Base-by-base conservation (phyloP, 1,140 invertebrate genomes). In the Dolichoris vasculosae region DNA sequence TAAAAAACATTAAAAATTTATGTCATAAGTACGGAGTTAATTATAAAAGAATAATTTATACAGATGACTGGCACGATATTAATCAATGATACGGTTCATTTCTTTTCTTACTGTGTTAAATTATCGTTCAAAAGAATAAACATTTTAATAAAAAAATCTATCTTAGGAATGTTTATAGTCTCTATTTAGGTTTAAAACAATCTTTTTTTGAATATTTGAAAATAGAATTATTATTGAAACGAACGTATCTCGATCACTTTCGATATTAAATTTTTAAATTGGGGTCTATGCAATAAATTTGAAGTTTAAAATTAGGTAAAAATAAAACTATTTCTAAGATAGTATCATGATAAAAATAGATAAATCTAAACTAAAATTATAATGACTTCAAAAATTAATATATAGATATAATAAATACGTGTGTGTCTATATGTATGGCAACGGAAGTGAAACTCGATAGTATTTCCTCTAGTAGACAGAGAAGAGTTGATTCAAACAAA, bases 1-100 rank as follows among this genome's bases (percentile, higher is more conserved):
- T 85, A 85, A 85, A 76, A 84, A 79, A 46, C 78, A 67, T 84
- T 85, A 85, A 48, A 85, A 85, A 85, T 80, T 67, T 79, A 80
- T 80, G 32, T n/a, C 4, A 43, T 85, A 85, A 80, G 77, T 85
- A 67, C 75, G 67, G 55, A 64, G 71, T 81, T 85, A 85, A 81
- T 81, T 81, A 82, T 55, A 82, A 32, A 64, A 76, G 78, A 67
- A 71, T 75, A 11, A 40, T 75, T 85, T 76, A 76, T 64, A 85
- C 69, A 81, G 55, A 35, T 67, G 64, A 85, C 84, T 85, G 84
- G 84, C 84, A 85, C 84, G 69, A 81, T 71, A 48, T 75, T 64
- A 43, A 67, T 35, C 40, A 67, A 46, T 51, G 71, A 26, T 81
- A 43, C 17, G 71, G 30, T 81, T 30, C 17, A 13, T 32, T 79